phyloP scores from a whole-genome alignment of 2,888 invertebrate genomes.

The Linnaemya tessellans region DNA sequence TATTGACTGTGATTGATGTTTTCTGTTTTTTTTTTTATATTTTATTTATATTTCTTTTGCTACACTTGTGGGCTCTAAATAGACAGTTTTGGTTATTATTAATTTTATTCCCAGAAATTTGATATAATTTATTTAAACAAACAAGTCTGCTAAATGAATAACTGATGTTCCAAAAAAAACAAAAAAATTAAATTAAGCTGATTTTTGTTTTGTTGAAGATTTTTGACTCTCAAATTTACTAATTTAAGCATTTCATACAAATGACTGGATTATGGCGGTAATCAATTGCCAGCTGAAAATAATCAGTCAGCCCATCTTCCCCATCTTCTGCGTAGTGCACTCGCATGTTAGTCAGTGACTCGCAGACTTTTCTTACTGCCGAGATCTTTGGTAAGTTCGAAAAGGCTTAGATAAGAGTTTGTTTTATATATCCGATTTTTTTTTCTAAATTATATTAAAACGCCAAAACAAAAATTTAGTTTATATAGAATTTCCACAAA shows the following conservation, averaged over 20 bases:
- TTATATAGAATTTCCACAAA: conserved; percentile 8
- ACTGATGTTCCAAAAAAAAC: background rate
- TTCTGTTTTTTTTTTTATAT: background rate
- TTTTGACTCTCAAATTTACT: background rate
- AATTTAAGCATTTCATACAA: background rate
- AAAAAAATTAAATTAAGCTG: conserved; percentile 18
- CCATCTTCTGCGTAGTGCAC: background rate
- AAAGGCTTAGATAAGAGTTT: background rate
- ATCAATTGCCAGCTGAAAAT: background rate
- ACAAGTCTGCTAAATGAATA: conserved; percentile 1
- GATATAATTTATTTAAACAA: conserved; percentile 12
- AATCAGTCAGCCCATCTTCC: background rate
- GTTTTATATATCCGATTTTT: background rate
- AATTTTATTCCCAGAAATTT: conserved; percentile 45
- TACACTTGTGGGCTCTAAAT: conserved; percentile 21
- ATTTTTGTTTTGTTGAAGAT: background rate
- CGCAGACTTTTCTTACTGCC: background rate
- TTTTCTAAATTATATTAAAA: background rate
- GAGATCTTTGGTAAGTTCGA: background rate
- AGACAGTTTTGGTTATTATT: conserved; percentile 31
- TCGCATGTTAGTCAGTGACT: background rate
- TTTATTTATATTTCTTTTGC: background rate
- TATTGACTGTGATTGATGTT: conserved; percentile 63
- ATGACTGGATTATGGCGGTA: no score
- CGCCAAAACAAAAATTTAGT: background rate